A percentile compares a stretch with the other conserved stretches of the same genome.
Evolutionary conservation across 2,113 vertebrate species (phyloP).

Genomic region (Pogona vitticeps): DNA sequence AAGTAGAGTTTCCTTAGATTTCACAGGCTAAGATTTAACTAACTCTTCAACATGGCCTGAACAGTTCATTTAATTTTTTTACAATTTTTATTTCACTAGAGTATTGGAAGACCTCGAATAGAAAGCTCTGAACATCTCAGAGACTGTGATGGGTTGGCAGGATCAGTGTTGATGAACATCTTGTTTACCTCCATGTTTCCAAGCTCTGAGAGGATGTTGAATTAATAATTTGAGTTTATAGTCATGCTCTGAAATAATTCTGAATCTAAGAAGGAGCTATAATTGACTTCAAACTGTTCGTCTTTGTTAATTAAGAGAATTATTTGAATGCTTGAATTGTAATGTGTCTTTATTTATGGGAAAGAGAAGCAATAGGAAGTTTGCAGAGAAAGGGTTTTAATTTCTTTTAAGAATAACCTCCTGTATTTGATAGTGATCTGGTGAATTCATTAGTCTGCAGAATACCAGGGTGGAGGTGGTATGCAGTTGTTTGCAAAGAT

Average conservation of each 20-base stretch:
- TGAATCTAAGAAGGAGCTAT: not conserved
- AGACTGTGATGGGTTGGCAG: not conserved
- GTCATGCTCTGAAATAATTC: not conserved
- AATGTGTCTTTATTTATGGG: not conserved
- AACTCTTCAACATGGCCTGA: not conserved
- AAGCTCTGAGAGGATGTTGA: not conserved
- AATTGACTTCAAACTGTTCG: not conserved
- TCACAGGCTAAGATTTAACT: not conserved
- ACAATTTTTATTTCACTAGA: too few relatives aligned
- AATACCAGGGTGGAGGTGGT: not conserved
- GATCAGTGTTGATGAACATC: not conserved
- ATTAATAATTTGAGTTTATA: not conserved
- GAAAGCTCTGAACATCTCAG: not conserved
- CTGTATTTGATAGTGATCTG: not conserved
- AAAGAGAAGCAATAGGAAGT: not conserved
- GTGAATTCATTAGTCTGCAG: conserved; percentile 31
- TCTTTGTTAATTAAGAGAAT: not conserved
- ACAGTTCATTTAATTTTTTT: too few relatives aligned
- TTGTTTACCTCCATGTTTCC: not conserved
- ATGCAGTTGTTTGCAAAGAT: not conserved
- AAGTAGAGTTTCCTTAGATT: not conserved
- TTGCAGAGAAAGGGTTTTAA: not conserved
- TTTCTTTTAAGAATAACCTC: not conserved
- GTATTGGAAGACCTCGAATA: not conserved
- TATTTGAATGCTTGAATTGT: not conserved